Conservation (phyloP, 2,113 vertebrate species). For the Phylloscopus trochiloides region DNA sequence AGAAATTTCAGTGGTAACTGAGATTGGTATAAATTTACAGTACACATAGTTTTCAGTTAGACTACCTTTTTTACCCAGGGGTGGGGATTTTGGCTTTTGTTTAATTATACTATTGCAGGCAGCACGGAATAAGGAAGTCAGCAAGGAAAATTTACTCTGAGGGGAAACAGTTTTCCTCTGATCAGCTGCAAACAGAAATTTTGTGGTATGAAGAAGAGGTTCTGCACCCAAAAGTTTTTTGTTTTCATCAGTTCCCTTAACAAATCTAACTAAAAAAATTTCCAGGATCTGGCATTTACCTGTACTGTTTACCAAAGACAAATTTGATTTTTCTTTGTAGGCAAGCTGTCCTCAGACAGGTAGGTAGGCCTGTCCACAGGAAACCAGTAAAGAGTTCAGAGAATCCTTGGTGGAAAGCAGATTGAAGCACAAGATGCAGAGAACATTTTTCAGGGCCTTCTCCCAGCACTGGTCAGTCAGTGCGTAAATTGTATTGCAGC, state of each 20-base stretch:
- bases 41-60: neutral
- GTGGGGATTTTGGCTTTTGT: neutral
- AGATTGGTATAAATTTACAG: neutral
- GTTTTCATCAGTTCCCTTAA: neutral
- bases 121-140: neutral
- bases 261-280: neutral
- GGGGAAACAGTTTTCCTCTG: neutral
- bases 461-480: neutral
- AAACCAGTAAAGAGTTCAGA: neutral
- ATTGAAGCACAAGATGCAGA: accelerated
- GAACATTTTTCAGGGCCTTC: neutral
- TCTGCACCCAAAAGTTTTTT: neutral
- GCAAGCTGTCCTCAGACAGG: neutral
- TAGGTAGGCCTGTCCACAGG: neutral
- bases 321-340: neutral
- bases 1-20: neutral
- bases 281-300: neutral
- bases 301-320: neutral
- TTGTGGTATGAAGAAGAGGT: neutral
- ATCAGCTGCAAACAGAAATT: neutral
- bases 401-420: neutral
- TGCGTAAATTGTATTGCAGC: neutral
- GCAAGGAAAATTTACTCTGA: accelerated
- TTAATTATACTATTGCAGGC: neutral
- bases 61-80: neutral